Evolutionary conservation across 2,113 vertebrate genomes (phyloP).

Genomic region (Thamnaconus septentrionalis): DNA sequence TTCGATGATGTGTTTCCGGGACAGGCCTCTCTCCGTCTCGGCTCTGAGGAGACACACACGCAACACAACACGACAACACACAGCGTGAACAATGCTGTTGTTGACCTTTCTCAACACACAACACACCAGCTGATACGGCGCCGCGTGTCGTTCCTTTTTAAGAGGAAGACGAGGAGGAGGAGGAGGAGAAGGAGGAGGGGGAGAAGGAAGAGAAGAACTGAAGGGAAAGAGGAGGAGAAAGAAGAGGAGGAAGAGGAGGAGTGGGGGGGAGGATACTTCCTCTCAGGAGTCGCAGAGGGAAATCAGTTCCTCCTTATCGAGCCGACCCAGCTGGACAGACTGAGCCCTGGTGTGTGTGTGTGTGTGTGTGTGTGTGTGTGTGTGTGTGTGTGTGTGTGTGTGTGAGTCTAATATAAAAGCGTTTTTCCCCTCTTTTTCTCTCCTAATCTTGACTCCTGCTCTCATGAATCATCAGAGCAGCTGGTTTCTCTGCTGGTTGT

Average conservation of each 20-base stretch:
- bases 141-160: neutral
- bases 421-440: neutral
- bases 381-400: too few relatives aligned
- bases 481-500: neutral
- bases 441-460: neutral
- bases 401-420: conserved; percentile 6
- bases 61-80: neutral
- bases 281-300: neutral
- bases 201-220: too few relatives aligned
- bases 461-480: conserved; percentile 8
- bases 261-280: conserved; percentile 10
- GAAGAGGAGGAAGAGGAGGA: too few relatives aligned
- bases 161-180: conserved; percentile 7
- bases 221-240: too few relatives aligned
- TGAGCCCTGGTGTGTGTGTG: neutral
- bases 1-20: conserved; percentile 74
- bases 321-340: conserved; percentile 36
- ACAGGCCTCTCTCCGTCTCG: conserved; percentile 71
- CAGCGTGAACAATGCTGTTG: neutral
- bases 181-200: too few relatives aligned
- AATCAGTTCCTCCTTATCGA: conserved; percentile 43
- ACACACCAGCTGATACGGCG: neutral
- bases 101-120: neutral
- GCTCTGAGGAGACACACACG: conserved; percentile 56
- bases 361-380: conserved; percentile 1